These are phyloP conservation scores for Aplocera efformata DNA, from an alignment of 2,888 invertebrate genomes.

Conservation along the genomic window DNA sequence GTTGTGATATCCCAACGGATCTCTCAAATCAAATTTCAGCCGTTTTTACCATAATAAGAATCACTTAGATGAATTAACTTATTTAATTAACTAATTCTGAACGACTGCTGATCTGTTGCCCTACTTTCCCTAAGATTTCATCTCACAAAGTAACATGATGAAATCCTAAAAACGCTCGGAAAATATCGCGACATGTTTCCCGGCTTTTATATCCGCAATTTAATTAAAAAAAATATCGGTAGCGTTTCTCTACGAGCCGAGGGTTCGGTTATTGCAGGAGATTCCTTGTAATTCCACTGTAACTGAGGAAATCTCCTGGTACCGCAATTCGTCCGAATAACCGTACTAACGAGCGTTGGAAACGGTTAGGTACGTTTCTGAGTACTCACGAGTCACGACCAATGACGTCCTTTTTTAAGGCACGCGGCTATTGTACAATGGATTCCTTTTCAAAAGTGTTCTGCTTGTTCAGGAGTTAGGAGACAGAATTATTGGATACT, in stretches of 20 bases:
- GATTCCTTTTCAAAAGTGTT: slow-evolving; percentile 41
- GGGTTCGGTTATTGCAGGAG: slow-evolving; percentile 51
- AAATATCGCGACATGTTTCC: slow-evolving; percentile 34
- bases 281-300: slow-evolving; percentile 39
- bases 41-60: slow-evolving; percentile 1
- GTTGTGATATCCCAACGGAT: too few relatives aligned
- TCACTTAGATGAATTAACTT: slow-evolving; percentile 5
- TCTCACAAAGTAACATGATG: slow-evolving; percentile 27
- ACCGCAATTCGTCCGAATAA: slow-evolving; percentile 43
- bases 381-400: slow-evolving; percentile 46
- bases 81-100: slow-evolving; percentile 6
- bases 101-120: slow-evolving; percentile 7
- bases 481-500: slow-evolving; percentile 1
- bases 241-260: slow-evolving; percentile 42
- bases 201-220: slow-evolving; percentile 42
- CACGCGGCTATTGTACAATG: slow-evolving; percentile 38
- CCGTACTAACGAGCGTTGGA: slow-evolving; percentile 21
- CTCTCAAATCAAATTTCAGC: too few relatives aligned
- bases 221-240: slow-evolving; percentile 56
- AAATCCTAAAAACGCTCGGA: slow-evolving; percentile 24
- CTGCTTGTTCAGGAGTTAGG: slow-evolving; percentile 21
- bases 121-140: slow-evolving; percentile 16
- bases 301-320: slow-evolving; percentile 42
- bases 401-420: slow-evolving; percentile 47
- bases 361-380: slow-evolving; percentile 22